Evolutionary conservation across 2,113 vertebrate genomes (phyloP), one percentile per base, ranked within the genome.

Genomic region (Toxotes chatareus): DNA sequence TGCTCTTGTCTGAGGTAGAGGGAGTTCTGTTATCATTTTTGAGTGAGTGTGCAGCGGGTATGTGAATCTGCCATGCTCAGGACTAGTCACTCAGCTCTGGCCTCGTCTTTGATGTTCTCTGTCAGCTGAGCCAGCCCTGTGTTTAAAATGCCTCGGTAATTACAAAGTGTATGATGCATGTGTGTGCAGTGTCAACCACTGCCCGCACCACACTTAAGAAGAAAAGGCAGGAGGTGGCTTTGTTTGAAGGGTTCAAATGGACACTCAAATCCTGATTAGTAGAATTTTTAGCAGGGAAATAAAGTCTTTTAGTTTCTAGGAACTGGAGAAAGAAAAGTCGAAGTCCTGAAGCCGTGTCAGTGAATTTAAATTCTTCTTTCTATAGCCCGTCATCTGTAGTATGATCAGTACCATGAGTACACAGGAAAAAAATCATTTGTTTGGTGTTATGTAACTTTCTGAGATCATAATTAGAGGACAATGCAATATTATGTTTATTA

Each of bases 131-230:
- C 73, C 78, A 82, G 74, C 73, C 87, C 94, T 93, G 88, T 95
- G 90, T 96, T 94, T 95, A 94, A 94, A 94, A 93, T 94, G 80
- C 87, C 88, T 94, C 68, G 36, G 72, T 95, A 95, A 95, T 95
- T 71, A 86, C 88, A 86, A 56, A 23, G 69, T 90, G 92, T 85
- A 67, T 69, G 53, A 82, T 87, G 87, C 65, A 62, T 83, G 80
- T 91, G 86, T 86, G 91, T 65, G 73, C 56, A 46, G 76, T 56
- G 90, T 89, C 84, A 84, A 76, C 76, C 49, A 17, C 82, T 61
- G 75, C 81, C 71, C 12, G 57, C 73, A 77, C 78, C 70, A 71
- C 78, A 83, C 81, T 87, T 53, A 27, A 27, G 31, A 83, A 80
- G 68, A 79, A 85, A 76, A 71, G 60, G 70, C 64, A 71, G 75